Evolutionary conservation across 2,113 vertebrate species (phyloP), one percentile per base, ranked within the genome.

Genomic region (Zapus hudsonius): DNA sequence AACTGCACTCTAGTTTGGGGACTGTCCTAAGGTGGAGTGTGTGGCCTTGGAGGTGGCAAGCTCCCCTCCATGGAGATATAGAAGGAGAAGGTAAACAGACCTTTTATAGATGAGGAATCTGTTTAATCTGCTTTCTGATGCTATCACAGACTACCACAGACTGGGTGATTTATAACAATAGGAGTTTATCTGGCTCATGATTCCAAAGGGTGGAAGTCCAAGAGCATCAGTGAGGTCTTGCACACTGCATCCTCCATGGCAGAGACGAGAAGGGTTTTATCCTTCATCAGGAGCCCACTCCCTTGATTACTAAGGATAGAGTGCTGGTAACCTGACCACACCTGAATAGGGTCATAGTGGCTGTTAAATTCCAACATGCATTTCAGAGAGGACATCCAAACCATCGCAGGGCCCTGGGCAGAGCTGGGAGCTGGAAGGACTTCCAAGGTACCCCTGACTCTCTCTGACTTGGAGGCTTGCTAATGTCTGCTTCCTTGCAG

Each of bases 401-500:
- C 36, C 31, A 36, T 10, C 25, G 8, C 22, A 19, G 67, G 7
- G 27, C 25, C 27, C 67, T 40, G 3, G 6, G 19, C 7, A 20
- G 44, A 36, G 23, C 23, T 79, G 66, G 33, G 44, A 91, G 81
- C 42, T 20, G 64, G 78, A 57, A 55, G 59, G 23, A 16, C 38
- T 12, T 42, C 7, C 15, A 6, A 40, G n/a, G 6, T 29, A 13
- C 33, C 13, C 38, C 6, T 2, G 31, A 19, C n/a, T 44, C 47
- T 81, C 38, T 81, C 81, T 61, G 31, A 59, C 59, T 52, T 86
- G 69, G 63, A 23, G 19, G 13, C 44, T 70, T 36, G 31, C 42
- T 59, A 25, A 44, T 3, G 17, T 4, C 63, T 67, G 55, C 83
- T 81, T 90, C 76, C 95, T 91, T 29, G 80, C 93, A 99, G 99